phyloP scores from a whole-genome alignment of 2,113 vertebrate genomes.

The Crotalus tigris region DNA sequence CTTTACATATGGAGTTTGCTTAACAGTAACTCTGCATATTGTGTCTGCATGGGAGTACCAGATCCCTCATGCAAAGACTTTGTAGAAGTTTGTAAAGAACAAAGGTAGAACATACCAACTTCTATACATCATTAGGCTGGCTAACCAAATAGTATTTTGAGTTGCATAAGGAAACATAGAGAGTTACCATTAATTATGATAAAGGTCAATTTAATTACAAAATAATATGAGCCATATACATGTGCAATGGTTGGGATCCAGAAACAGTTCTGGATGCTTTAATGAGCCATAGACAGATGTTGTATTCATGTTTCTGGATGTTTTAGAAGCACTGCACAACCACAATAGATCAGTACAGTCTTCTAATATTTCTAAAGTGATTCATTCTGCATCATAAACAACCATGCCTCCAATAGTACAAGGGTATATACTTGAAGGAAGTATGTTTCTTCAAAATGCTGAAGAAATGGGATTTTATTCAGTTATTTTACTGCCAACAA shows the following conservation, averaged over 20 bases:
- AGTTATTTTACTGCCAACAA: background rate
- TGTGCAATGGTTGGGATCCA: background rate
- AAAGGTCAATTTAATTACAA: background rate
- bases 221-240: background rate
- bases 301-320: background rate
- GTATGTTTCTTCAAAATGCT: background rate
- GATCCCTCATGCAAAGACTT: background rate
- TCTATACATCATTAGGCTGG: background rate
- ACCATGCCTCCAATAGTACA: background rate
- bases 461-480: background rate
- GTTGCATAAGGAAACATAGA: background rate
- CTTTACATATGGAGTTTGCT: background rate
- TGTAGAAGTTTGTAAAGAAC: background rate
- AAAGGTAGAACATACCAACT: background rate
- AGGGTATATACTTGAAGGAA: background rate
- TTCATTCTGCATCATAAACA: background rate
- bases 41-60: background rate
- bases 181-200: background rate
- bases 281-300: background rate
- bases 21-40: background rate
- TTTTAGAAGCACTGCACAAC: background rate
- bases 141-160: background rate
- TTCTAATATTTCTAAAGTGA: background rate
- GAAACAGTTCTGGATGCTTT: background rate
- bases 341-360: background rate